Conservation (phyloP, 1,140 invertebrate species). For the Macrotrachela quadricornifera region DNA sequence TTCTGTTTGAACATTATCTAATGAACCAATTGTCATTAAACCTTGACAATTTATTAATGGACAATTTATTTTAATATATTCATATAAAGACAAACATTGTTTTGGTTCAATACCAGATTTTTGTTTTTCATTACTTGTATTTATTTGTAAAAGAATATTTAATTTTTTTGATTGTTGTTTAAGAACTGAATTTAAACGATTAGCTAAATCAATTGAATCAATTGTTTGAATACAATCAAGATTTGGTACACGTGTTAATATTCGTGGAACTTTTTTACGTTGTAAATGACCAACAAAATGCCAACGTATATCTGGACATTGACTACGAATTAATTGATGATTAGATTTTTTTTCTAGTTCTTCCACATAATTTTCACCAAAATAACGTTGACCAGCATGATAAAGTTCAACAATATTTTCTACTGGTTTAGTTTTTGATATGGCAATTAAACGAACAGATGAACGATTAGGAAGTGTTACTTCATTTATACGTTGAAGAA, state of each 20-base stretch:
- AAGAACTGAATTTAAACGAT: conserved; percentile 21
- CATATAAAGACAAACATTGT: conserved; percentile 42
- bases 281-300: conserved; percentile 92
- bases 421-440: conserved; percentile 65
- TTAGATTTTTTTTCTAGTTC: conserved; percentile 62
- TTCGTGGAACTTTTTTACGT: conserved; percentile 51
- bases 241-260: conserved; percentile 35
- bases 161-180: conserved; percentile 42
- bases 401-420: conserved; percentile 59
- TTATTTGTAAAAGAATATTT: conserved; percentile 50
- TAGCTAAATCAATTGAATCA: conserved; percentile 58
- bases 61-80: conserved; percentile 54
- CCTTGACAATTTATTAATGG: conserved; percentile 55
- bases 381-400: conserved; percentile 60
- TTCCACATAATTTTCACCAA: conserved; percentile 86
- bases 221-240: conserved; percentile 68
- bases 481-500: too few species aligned
- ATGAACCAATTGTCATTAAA: conserved; percentile 85
- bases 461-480: too few species aligned
- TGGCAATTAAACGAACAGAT: conserved; percentile 46
- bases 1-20: conserved; percentile 49
- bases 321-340: conserved; percentile 45
- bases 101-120: conserved; percentile 18
- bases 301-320: conserved; percentile 79
- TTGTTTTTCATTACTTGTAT: conserved; percentile 67